phyloP scores from a whole-genome alignment of 1,140 invertebrate species.

The Cydia fagiglandana region DNA sequence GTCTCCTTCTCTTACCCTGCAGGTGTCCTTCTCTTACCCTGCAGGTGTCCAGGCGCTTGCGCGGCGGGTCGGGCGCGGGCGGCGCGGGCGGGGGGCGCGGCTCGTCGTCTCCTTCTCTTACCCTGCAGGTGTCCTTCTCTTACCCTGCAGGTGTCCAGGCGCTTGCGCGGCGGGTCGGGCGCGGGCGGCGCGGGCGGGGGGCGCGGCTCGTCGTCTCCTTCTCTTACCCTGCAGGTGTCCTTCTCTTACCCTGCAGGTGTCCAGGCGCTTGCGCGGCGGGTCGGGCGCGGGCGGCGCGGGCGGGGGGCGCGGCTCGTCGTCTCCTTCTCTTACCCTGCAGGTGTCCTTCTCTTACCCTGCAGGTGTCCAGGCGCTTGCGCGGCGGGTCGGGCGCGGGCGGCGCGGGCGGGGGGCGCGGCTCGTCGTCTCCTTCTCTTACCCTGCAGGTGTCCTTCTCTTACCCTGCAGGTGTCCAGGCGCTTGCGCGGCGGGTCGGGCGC shows the following conservation, averaged over 20 bases:
- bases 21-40: too few species aligned
- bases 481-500: conserved; percentile 93
- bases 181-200: conserved; percentile 78
- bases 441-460: too few species aligned
- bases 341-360: too few species aligned
- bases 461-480: conserved; percentile 91
- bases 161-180: conserved; percentile 93
- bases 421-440: too few species aligned
- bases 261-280: conserved; percentile 95
- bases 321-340: too few species aligned
- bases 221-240: too few species aligned
- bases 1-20: too few species aligned
- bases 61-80: conserved; percentile 87
- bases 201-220: conserved; percentile 96
- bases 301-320: conserved; percentile 92
- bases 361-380: conserved; percentile 95
- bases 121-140: too few species aligned
- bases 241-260: conserved; percentile 88
- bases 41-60: conserved; percentile 96
- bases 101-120: too few species aligned
- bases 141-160: conserved; percentile 91
- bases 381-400: conserved; percentile 88
- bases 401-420: conserved; percentile 83
- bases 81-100: conserved; percentile 82
- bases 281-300: conserved; percentile 81